These are phyloP conservation scores for Ambastaia sidthimunki DNA, from an alignment of 2,797 vertebrate species.

Conservation along the genomic window DNA sequence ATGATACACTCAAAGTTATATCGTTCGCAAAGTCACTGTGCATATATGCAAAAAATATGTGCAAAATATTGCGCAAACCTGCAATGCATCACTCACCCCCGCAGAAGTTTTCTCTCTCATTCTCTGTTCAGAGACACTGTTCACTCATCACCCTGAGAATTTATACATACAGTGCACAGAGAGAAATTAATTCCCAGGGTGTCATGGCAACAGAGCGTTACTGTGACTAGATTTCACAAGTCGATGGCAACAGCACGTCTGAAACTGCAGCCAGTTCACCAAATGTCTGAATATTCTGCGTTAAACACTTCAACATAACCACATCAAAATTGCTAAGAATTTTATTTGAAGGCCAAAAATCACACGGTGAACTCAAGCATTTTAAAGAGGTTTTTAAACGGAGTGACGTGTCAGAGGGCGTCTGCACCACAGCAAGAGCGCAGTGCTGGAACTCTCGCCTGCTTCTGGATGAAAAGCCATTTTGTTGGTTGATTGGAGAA, in stretches of 20 bases:
- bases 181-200: constrained; percentile 46
- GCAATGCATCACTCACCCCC: background rate
- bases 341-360: background rate
- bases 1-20: background rate
- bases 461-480: constrained; percentile 75
- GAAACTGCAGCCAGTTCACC: constrained; percentile 19
- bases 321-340: background rate
- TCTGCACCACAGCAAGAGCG: background rate
- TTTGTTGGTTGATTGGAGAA: constrained; percentile 80
- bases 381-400: background rate
- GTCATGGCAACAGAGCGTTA: constrained; percentile 55
- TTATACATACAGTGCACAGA: constrained; percentile 23
- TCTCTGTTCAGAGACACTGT: constrained; percentile 46
- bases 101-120: background rate
- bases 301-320: constrained; percentile 16
- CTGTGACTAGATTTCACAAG: constrained; percentile 30
- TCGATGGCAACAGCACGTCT: background rate
- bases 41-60: background rate
- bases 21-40: background rate
- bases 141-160: constrained; percentile 34
- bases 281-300: constrained; percentile 39
- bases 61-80: no score
- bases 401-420: background rate
- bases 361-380: background rate
- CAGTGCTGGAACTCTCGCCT: constrained; percentile 34